phyloP scores from a whole-genome alignment of 2,797 vertebrate species.

The Hoplostethus mediterraneus region DNA sequence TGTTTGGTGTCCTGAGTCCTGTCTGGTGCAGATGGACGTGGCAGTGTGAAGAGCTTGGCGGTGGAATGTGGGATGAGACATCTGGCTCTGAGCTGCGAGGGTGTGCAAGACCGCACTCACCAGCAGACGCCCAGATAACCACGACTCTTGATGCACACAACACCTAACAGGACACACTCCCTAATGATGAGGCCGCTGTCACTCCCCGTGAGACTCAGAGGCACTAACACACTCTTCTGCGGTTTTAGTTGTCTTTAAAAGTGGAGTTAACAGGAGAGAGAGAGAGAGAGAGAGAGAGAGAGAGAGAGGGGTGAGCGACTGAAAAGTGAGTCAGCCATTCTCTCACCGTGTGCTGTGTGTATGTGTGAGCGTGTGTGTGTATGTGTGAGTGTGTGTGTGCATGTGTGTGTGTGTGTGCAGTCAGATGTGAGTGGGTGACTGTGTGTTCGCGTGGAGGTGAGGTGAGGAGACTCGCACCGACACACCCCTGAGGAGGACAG shows the following conservation, averaged over 20 bases:
- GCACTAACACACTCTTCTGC: background rate
- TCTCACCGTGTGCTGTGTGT: background rate
- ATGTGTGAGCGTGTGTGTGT: too few relatives aligned
- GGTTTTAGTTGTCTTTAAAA: constrained; percentile 12
- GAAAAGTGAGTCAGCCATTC: constrained; percentile 12
- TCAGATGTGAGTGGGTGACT: constrained; percentile 12
- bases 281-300: background rate
- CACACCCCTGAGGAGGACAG: constrained; percentile 56
- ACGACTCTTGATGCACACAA: constrained; percentile 40
- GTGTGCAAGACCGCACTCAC: constrained; percentile 56
- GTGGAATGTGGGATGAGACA: constrained; percentile 49
- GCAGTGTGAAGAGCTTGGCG: constrained; percentile 52
- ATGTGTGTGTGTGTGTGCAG: constrained; percentile 6
- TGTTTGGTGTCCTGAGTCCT: constrained; percentile 27
- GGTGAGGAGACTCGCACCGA: constrained; percentile 37
- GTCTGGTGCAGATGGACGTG: constrained; percentile 55
- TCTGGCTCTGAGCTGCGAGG: constrained; percentile 61
- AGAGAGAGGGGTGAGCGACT: background rate
- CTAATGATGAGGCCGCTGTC: constrained; percentile 30
- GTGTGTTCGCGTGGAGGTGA: constrained; percentile 36
- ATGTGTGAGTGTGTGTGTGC: background rate
- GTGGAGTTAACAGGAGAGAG: background rate
- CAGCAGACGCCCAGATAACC: constrained; percentile 57
- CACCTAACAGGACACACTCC: constrained; percentile 47
- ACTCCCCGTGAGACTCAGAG: background rate